Evolutionary conservation across 1,140 invertebrate species (phyloP).

Genomic region (Drosophila truncata): DNA sequence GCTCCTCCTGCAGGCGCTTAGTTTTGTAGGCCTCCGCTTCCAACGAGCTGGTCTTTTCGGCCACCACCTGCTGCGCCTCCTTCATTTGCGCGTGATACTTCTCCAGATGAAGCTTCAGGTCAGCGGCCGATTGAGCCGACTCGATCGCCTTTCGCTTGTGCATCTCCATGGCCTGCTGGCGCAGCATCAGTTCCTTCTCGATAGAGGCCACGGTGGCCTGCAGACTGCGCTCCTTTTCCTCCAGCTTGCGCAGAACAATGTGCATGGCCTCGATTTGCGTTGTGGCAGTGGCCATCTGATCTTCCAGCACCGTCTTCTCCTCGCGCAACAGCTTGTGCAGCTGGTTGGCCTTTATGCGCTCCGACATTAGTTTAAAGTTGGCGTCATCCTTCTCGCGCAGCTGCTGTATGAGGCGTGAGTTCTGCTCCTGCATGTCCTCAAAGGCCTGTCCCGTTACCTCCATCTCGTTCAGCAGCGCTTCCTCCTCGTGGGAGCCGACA

Average conservation of each 20-base stretch:
- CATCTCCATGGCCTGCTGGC: conserved; percentile 98
- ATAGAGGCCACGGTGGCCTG: conserved; percentile 96
- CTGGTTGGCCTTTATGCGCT: conserved; percentile 98
- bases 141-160: conserved; percentile 99
- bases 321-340: conserved; percentile 97
- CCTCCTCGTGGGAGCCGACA: conserved; percentile 94
- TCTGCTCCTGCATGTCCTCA: conserved; percentile 99
- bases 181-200: conserved; percentile 96
- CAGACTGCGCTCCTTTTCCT: conserved; percentile 98
- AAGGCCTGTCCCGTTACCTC: conserved; percentile 99
- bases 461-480: conserved; percentile 99
- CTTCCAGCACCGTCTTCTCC: conserved; percentile 87
- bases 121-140: conserved; percentile 97
- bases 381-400: conserved; percentile 99
- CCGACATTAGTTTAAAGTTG: conserved; percentile 99
- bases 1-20: conserved; percentile 96
- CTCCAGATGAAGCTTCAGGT: conserved; percentile 98
- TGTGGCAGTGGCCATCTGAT: conserved; percentile 91
- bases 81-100: conserved; percentile 98
- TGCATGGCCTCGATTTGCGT: conserved; percentile 98
- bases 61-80: conserved; percentile 98
- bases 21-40: conserved; percentile 99
- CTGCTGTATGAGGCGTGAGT: conserved; percentile 97
- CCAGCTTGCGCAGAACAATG: conserved; percentile 96
- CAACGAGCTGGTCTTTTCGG: conserved; percentile 97